A percentile compares a stretch with the other conserved stretches of the same genome.
Evolutionary conservation across 2,797 vertebrate genomes (phyloP).

Genomic region (Neosilurus mollespiculum): DNA sequence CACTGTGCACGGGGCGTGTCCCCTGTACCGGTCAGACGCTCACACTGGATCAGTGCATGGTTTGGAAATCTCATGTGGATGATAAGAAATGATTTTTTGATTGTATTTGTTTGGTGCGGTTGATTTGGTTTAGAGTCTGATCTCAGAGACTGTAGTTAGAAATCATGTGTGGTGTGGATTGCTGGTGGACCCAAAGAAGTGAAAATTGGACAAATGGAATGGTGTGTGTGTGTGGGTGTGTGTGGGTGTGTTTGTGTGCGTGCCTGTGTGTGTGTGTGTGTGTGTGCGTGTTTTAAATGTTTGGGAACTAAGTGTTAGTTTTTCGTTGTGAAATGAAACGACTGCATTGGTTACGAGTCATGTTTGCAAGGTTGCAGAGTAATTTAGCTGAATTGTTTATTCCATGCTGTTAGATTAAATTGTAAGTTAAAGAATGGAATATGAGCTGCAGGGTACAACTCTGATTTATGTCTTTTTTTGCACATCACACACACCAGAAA

Average conservation of each 20-base stretch:
- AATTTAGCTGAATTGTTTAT: not conserved
- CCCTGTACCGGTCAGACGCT: too few relatives aligned
- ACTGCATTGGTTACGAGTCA: not conserved
- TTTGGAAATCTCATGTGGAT: not conserved
- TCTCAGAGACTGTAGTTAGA: not conserved
- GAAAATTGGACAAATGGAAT: not conserved
- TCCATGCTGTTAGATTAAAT: not conserved
- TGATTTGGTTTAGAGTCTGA: not conserved
- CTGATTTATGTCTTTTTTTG: not conserved
- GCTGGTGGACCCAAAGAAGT: not conserved
- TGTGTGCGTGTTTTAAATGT: not conserved
- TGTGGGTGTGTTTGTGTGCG: not conserved
- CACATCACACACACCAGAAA: not conserved
- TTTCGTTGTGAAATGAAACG: slow-evolving; percentile 1
- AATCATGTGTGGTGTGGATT: not conserved
- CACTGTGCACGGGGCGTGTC: not conserved
- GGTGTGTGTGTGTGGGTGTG: not conserved
- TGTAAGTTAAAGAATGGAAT: not conserved
- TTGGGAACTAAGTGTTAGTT: not conserved
- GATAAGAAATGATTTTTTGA: not conserved
- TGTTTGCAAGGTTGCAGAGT: not conserved
- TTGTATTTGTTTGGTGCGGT: not conserved
- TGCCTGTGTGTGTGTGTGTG: too few relatives aligned
- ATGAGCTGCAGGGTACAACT: not conserved
- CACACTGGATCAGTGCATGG: not conserved